Evolutionary conservation across 2,797 vertebrate species (phyloP), one percentile per base, ranked within the genome.

Genomic region (Lophotriccus pileatus): DNA sequence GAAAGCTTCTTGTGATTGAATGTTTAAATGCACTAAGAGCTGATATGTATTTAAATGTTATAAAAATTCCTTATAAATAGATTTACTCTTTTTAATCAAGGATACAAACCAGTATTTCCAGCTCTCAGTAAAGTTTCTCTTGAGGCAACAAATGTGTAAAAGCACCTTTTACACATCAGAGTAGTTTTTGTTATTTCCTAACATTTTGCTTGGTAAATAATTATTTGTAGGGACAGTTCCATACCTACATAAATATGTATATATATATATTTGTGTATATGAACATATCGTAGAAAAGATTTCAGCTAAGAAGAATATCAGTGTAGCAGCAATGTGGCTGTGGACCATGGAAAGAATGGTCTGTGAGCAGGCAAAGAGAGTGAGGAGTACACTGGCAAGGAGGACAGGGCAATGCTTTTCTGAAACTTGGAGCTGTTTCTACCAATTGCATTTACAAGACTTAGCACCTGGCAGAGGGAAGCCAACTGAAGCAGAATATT

Each of bases 41-140:
- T 92, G 95, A 96, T 94, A 95, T 44, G n/a, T 91, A 93, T 97
- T 98, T 97, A 96, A 97, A 96, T 94, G 84, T 80, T 96, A 84
- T 92, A 97, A 97, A 68, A 63, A 96, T 96, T 96, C 87, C 46
- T 93, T 94, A 76, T 95, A 95, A 95, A 96, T 97, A 96, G 78
- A 97, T 98, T 96, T 96, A 92, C 62, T 96, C 72, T 94, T 96
- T 95, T 96, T 91, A 97, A 97, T 97, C 91, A 94, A 91, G 37
- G 53, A 95, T 93, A 60, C 86, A 97, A 97, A 97, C 43, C 58
- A 96, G 47, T 88, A 63, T 80, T 96, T 97, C 82, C 95, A 91
- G 52, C 63, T 95, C 84, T 94, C 92, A 95, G 18, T 90, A 81
- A 93, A 96, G 44, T 37, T 92, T 92, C 78, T 89, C 36, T 95